Base-by-base conservation (phyloP, 2,888 invertebrate species). In the Phengaris arion region DNA sequence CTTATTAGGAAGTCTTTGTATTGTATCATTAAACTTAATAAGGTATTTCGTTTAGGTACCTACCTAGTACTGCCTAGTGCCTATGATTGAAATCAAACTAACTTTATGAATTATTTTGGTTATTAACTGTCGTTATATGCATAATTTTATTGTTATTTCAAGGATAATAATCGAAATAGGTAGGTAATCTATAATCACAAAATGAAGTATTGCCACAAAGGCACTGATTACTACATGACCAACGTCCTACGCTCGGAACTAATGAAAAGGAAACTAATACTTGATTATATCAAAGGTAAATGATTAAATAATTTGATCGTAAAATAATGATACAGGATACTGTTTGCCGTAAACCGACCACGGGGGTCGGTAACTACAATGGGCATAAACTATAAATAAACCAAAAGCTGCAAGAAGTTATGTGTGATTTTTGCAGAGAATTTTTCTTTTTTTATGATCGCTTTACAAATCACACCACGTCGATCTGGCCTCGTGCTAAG, bases 231-330 rank as follows among this genome's bases (percentile, higher is more conserved):
- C 35, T 72, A 52, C 35, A 72, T 72, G 72, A 52, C 72, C 72
- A 35, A 12, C 72, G 22, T 52, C 72, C 72, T 54, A 72, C 72
- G 72, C 72, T 54, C 35, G 12, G 12, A 52, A 22, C 72, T 54
- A 72, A 72, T 72, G 72, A 72, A 72, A 72, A 52, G 72, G 72
- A 72, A 72, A 72, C 51, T 72, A 35, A 54, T 72, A 72, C 52
- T 52, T 52, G 52, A 72, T 72, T 72, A 52, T 72, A 52, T 72
- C 72, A 22, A 52, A 70, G 51, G 51, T 51, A 48, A 70, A 72
- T 54, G 72, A 52, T 72, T 35, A 72, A 72, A 72, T 72, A 52
- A 72, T 72, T 54, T 72, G 52, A 72, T 54, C 72, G 52, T 13
- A 72, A 72, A 72, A 54, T 72, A 54, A 72, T 72, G 35, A 54